phyloP scores from a whole-genome alignment of 2,888 invertebrate genomes.

The Hypolimnas misippus region DNA sequence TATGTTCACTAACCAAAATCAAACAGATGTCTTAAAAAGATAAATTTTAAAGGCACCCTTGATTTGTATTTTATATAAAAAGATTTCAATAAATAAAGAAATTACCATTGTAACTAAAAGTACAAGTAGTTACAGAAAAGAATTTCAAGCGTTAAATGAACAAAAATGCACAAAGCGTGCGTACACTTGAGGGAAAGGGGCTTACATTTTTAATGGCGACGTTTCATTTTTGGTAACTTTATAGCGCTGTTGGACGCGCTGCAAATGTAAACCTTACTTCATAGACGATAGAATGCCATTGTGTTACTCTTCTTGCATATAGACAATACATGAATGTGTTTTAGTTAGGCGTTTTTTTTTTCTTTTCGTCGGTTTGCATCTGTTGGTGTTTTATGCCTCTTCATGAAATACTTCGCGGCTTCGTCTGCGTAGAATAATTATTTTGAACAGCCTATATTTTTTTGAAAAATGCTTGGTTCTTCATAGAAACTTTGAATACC shows the following conservation, averaged over 20 bases:
- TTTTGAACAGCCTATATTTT: too few relatives aligned
- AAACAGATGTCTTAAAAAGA: too few relatives aligned
- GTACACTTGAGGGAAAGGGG: conserved; percentile 40
- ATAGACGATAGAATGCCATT: conserved; percentile 13
- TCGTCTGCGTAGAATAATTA: too few relatives aligned
- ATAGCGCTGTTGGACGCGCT: conserved; percentile 16
- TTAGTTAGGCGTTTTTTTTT: conserved; percentile 2
- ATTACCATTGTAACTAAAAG: not conserved
- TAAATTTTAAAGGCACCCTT: too few relatives aligned
- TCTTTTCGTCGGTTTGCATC: not conserved
- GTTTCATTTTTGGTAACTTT: conserved; percentile 34
- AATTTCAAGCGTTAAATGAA: conserved; percentile 8
- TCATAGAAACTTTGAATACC: too few relatives aligned
- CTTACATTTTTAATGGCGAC: conserved; percentile 32
- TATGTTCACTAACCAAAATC: too few relatives aligned
- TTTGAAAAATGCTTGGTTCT: too few relatives aligned
- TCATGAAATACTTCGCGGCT: not conserved
- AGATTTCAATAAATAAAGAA: not conserved
- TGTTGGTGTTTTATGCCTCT: not conserved
- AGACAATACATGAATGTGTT: not conserved
- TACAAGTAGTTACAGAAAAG: not conserved
- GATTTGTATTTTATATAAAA: too few relatives aligned
- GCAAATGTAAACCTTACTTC: conserved; percentile 19
- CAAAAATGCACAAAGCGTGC: conserved; percentile 21
- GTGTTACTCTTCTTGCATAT: not conserved